A percentile compares a stretch with the other conserved stretches of the same genome.
These are phyloP conservation scores for Dorcus parallelipipedus DNA, from an alignment of 2,888 invertebrate genomes.

Conservation along the genomic window DNA sequence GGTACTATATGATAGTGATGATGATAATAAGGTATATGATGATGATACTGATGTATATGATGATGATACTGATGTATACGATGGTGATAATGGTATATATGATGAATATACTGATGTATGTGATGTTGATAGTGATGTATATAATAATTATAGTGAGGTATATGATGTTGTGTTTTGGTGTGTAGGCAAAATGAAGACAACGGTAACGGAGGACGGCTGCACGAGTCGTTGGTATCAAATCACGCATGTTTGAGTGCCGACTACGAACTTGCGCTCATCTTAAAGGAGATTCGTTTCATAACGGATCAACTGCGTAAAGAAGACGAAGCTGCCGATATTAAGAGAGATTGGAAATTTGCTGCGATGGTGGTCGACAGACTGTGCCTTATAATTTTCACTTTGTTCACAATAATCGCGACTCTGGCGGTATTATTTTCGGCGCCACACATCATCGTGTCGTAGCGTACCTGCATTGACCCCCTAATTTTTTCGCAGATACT, in stretches of 20 bases:
- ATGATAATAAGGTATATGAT: too few species aligned
- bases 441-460: constrained; percentile 93
- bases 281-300: constrained; percentile 91
- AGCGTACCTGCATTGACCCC: constrained; percentile 46
- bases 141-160: too few species aligned
- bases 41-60: too few species aligned
- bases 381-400: constrained; percentile 99
- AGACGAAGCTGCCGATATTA: constrained; percentile 89
- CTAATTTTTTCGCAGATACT: neutral
- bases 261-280: constrained; percentile 91
- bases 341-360: constrained; percentile 99
- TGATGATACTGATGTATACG: too few species aligned
- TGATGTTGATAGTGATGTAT: too few species aligned
- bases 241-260: constrained; percentile 88
- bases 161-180: neutral
- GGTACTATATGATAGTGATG: too few species aligned
- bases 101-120: too few species aligned
- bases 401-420: constrained; percentile 96
- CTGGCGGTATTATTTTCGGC: constrained; percentile 95
- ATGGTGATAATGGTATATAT: too few species aligned
- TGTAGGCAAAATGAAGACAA: constrained; percentile 49
- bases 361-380: constrained; percentile 99
- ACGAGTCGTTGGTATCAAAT: constrained; percentile 69
- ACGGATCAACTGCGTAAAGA: constrained; percentile 92
- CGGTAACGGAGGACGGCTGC: constrained; percentile 64